phyloP scores from a whole-genome alignment of 2,888 invertebrate genomes.

The Ennomos fuscantarius region DNA sequence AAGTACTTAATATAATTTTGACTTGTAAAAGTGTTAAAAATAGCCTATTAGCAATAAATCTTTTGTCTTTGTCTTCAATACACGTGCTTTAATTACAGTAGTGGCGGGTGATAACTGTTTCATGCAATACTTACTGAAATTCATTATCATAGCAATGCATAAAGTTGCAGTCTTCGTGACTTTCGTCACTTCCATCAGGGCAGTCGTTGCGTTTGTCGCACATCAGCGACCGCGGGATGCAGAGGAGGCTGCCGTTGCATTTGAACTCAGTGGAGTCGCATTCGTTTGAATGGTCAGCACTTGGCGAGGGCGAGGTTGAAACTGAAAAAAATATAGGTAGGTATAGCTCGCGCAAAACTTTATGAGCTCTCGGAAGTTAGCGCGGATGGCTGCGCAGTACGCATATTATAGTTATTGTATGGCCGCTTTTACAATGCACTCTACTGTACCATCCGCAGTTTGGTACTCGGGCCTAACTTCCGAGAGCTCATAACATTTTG shows the following conservation, averaged over 20 bases:
- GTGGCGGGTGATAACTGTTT: not conserved
- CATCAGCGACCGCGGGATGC: conserved; percentile 57
- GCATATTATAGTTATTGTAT: too few species aligned
- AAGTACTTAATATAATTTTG: too few species aligned
- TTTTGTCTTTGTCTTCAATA: too few species aligned
- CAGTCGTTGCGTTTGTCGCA: conserved; percentile 67
- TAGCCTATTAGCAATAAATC: too few species aligned
- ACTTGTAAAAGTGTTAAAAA: too few species aligned
- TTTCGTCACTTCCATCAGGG: conserved; percentile 63
- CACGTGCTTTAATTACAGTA: not conserved
- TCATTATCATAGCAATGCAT: conserved; percentile 62
- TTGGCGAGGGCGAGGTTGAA: not conserved
- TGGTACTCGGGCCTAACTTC: too few species aligned
- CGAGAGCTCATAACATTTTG: too few species aligned
- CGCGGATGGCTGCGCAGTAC: too few species aligned
- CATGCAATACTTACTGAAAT: conserved; percentile 63
- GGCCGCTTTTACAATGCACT: too few species aligned
- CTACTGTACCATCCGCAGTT: too few species aligned
- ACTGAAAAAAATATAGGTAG: not conserved
- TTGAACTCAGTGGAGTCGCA: conserved; percentile 54
- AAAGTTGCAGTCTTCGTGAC: conserved; percentile 49
- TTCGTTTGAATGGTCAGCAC: not conserved
- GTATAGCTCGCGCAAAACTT: too few species aligned
- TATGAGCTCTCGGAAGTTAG: too few species aligned
- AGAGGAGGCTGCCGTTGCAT: conserved; percentile 53